Conservation (phyloP, 2,113 vertebrate species). For the Clarias gariepinus region DNA sequence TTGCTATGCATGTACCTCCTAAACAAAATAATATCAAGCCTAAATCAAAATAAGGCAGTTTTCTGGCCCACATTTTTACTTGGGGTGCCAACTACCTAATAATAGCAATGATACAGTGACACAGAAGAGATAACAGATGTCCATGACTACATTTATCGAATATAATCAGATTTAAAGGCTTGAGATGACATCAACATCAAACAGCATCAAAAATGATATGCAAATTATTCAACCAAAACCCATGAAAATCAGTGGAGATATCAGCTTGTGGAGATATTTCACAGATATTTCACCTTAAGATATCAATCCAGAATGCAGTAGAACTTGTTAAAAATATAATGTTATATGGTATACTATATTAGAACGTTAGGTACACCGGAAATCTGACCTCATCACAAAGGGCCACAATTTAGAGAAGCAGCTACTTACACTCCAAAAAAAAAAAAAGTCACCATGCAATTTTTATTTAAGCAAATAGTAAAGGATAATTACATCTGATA, state of each 20-base stretch:
- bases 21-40: not conserved
- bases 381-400: no score
- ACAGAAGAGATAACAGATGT: not conserved
- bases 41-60: not conserved
- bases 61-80: not conserved
- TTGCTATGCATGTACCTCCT: no score
- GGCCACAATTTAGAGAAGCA: no score
- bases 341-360: no score
- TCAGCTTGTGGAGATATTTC: no score
- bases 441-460: no score
- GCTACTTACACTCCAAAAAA: no score
- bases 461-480: no score
- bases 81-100: not conserved
- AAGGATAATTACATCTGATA: no score
- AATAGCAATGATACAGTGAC: not conserved
- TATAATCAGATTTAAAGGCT: not conserved
- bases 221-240: not conserved
- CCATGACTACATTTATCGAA: no score
- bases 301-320: not conserved
- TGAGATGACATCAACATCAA: not conserved
- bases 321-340: not conserved
- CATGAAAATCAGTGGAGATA: not conserved
- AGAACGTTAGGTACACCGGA: no score
- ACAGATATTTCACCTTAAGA: not conserved
- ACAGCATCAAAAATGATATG: not conserved